These are phyloP conservation scores for Zaprionus inermis DNA, from an alignment of 1,140 invertebrate genomes.

Conservation along the genomic window DNA sequence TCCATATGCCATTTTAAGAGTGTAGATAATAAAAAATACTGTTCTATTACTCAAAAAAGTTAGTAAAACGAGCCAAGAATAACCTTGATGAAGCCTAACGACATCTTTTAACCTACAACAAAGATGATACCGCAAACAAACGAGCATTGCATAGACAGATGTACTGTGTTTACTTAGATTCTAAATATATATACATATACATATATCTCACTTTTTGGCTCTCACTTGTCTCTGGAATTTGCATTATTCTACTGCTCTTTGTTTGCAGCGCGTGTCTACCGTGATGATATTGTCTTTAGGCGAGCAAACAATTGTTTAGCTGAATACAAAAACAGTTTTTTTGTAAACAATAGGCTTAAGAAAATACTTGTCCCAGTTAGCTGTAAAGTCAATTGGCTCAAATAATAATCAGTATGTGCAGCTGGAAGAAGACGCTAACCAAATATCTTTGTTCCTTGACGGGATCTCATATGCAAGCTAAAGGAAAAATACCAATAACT, in stretches of 20 bases:
- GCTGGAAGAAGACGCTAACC: background rate
- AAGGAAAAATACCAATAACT: too few species aligned
- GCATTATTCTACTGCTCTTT: constrained; percentile 30
- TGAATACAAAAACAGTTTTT: constrained; percentile 53
- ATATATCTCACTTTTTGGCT: constrained; percentile 5
- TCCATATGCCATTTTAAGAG: too few species aligned
- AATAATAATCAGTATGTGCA: constrained; percentile 5
- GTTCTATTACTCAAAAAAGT: background rate
- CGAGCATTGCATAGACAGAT: constrained; percentile 27
- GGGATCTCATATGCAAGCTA: background rate
- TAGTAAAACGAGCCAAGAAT: background rate
- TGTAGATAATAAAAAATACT: background rate
- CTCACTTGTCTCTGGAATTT: background rate
- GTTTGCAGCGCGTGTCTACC: constrained; percentile 49
- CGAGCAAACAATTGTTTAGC: constrained; percentile 53
- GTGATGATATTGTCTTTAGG: constrained; percentile 20
- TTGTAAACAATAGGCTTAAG: constrained; percentile 41
- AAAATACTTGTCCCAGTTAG: constrained; percentile 52
- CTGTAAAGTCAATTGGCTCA: background rate
- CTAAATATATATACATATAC: background rate
- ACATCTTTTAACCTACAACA: constrained; percentile 33
- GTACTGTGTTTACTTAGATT: constrained; percentile 24
- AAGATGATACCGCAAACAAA: constrained; percentile 14
- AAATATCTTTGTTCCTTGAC: background rate
- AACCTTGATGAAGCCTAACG: constrained; percentile 64